Base-by-base conservation (phyloP, 2,113 vertebrate genomes). In the Calonectris borealis region DNA sequence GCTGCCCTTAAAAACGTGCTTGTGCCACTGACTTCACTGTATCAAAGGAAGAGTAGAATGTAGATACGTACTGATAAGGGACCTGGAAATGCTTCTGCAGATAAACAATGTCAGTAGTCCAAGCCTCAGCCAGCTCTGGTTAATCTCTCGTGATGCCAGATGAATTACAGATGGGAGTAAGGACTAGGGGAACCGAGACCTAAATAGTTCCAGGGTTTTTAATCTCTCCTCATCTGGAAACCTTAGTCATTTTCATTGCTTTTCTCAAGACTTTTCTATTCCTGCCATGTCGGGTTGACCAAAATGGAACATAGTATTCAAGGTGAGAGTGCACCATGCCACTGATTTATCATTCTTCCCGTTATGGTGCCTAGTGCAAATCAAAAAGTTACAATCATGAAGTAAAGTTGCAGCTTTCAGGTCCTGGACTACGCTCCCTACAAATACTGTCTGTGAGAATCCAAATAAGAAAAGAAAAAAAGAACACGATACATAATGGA, bases 351-450 rank as follows among this genome's bases (percentile, higher is more conserved):
- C 57, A 48, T 84, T 94, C n/a, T 86, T 80, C 21, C 10, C 10
- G 57, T 96, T 55, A 52, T 6, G 15, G 21, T 26, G 12, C 13
- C 27, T 75, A 36, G 40, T 57, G 22, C 18, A 78, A 85, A 96
- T 58, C 42, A 88, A 79, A 94, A 96, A 94, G 49, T 93, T 88
- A 22, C 44, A 93, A 24, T 86, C 64, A 61, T 42, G 62, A 93
- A 88, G 90, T 24, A 62, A 83, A 92, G 60, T 86, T 71, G 69
- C 57, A 88, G 29, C 18, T 83, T 81, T 92, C 64, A 71, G 57
- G 32, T 86, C 52, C 48, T 1, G 3, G 3, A 55, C 7, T 60
- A 64, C 20, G 7, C 6, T 82, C 16, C 22, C 38, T 82, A 38
- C 60, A 84, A 94, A 86, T 57, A 60, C 1, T 15, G 76, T 44